Conservation (phyloP, 1,140 invertebrate species). For the Doryteuthis pealeii region DNA sequence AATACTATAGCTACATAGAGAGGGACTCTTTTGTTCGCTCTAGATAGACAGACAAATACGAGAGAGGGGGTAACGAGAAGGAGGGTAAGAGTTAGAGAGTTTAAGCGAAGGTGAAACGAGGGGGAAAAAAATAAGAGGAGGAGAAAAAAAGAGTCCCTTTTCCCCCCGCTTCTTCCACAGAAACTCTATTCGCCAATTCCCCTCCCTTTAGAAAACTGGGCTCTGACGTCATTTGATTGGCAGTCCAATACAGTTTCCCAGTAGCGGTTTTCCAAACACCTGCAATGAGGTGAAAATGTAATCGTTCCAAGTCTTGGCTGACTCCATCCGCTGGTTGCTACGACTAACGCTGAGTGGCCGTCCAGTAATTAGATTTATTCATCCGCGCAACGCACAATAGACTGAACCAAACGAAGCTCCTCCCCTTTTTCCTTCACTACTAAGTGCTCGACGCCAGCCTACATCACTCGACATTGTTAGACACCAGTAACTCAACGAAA, state of each 20-base stretch:
- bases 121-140: too few species aligned
- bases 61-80: too few species aligned
- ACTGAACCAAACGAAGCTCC: constrained; percentile 4
- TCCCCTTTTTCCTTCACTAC: constrained; percentile 20
- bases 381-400: constrained; percentile 3
- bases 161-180: too few species aligned
- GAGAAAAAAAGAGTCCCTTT: too few species aligned
- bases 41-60: too few species aligned
- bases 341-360: neutral
- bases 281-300: constrained; percentile 5
- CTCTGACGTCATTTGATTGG: constrained; percentile 7
- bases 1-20: too few species aligned
- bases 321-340: constrained; percentile 1
- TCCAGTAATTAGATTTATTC: constrained; percentile 7
- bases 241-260: neutral
- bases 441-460: constrained; percentile 16
- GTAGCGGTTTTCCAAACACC: too few species aligned
- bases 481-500: constrained; percentile 25
- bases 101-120: too few species aligned
- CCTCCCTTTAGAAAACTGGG: neutral
- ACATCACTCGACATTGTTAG: constrained; percentile 22
- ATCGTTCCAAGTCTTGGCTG: constrained; percentile 5
- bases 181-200: too few species aligned
- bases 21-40: too few species aligned
- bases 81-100: too few species aligned